Evolutionary conservation across 2,888 invertebrate genomes (phyloP), one percentile per base, ranked within the genome.

Genomic region (Liodrosophila aerea): DNA sequence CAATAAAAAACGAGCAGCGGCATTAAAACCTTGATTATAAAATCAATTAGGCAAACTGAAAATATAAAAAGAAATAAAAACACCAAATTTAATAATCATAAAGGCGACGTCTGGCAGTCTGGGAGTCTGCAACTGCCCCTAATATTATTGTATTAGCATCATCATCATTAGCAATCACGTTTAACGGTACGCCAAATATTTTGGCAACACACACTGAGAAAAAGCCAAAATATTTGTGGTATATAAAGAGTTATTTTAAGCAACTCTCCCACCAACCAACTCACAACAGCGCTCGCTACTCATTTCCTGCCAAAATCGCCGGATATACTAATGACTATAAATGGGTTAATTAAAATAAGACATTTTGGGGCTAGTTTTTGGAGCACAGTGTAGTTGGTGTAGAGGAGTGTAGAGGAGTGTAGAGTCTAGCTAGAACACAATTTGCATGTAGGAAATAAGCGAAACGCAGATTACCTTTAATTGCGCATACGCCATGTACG

Each of bases 21-120:
- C 65, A 67, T 70, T 69, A 81, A 84, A 85, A 69, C 78, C 85
- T 78, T 78, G 78, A 77, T 85, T 82, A 82, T 85, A 75, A 75
- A 82, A 75, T 85, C 85, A 78, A 82, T 82, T 78, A 84, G 77
- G 57, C 63, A 45, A 45, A 39, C 41, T 39, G 50, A 46, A 39
- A 36, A 34, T 43, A 16, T 3, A 15, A 30, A 39, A 12, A 51
- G 4, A 31, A 18, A 50, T 12, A 22, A 11, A 37, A 40, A 39
- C 33, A 33, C 41, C 46, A 36, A 11, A 12, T 11, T 43, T 43
- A 39, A 53, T 40, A 52, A 45, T 18, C 39, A 18, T 30, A 58
- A 39, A 52, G 31, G 41, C 13, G 45, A 34, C 64, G 71, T 70
- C 65, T 58, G 27, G 44, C 13, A 50, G 49, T 52, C 66, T 36